Conservation (phyloP, 92 coral and sea anemone species). For the Phymanthus crucifer region DNA sequence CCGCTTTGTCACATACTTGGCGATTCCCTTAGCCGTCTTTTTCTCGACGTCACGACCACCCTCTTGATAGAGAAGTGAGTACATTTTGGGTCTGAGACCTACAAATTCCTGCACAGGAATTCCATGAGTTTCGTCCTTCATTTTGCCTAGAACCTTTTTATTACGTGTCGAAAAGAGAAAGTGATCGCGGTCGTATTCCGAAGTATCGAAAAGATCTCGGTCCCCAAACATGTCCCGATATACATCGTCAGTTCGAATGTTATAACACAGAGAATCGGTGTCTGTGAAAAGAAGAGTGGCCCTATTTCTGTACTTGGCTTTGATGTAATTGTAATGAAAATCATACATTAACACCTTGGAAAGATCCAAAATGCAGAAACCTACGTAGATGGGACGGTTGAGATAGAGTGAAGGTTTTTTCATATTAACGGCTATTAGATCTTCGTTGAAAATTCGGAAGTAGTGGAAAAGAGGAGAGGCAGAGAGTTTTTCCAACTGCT, state of each 20-base stretch:
- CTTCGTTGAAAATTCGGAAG: background rate
- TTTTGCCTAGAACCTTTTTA: slow-evolving; percentile 37
- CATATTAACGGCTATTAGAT: background rate
- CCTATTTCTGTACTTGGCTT: slow-evolving; percentile 2
- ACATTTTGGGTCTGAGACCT: slow-evolving; percentile 41
- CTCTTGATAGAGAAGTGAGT: slow-evolving; percentile 21
- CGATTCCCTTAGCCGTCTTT: slow-evolving; percentile 54
- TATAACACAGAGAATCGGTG: slow-evolving; percentile 32
- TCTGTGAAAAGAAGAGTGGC: slow-evolving; percentile 39
- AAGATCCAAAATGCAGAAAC: no score
- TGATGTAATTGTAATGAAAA: no score
- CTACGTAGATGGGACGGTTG: slow-evolving; percentile 10
- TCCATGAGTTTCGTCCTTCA: slow-evolving; percentile 45
- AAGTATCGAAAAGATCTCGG: slow-evolving; percentile 16
- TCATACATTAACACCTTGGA: no score
- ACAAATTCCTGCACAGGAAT: slow-evolving; percentile 27
- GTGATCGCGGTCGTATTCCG: slow-evolving; percentile 34
- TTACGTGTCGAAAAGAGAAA: background rate
- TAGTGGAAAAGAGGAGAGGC: background rate
- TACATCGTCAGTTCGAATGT: slow-evolving; percentile 24
- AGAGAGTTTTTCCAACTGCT: background rate
- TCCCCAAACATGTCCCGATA: slow-evolving; percentile 27
- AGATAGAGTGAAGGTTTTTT: background rate
- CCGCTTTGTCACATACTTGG: slow-evolving; percentile 42
- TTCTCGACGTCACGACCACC: slow-evolving; percentile 32